Base-by-base conservation (phyloP, 1,140 invertebrate genomes). In the Eurytemora carolleeae region DNA sequence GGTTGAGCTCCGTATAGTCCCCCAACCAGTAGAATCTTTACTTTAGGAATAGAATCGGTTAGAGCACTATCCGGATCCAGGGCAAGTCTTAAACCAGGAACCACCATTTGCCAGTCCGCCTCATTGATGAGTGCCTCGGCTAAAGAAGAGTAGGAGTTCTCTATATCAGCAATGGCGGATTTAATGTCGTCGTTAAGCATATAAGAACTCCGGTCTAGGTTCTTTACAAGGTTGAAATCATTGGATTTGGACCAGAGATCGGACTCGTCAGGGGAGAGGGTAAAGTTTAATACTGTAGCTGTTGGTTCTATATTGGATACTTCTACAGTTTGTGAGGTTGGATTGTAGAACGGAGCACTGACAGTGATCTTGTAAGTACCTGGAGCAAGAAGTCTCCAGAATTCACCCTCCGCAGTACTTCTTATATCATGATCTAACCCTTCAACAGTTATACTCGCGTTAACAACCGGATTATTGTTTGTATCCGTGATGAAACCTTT, bases 341-440 rank as follows among this genome's bases (percentile, higher is more conserved):
- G 31, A 53, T 44, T 69, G 68, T 67, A 82, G 75, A 82, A 83
- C 52, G 74, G 68, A 20, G 81, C 83, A 58, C 75, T 75, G 0
- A 81, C 84, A 2, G 82, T 88, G 22, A 98, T 71, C 64, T 82
- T 83, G 69, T 98, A 96, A 12, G 18, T 25, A 19, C 72, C 78
- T 0, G 94, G 92, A 7, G 81, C 68, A 0, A 98, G 71, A 20
- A 98, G 71, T 65, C 93, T 76, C 85, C 87, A 98, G 72, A 89
- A 98, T 74, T 98, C 94, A 0, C 95, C 95, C 64, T 78, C 74
- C 19, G 69, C 67, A 0, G 82, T 80, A 0, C 84, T 77, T 17
- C 74, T 79, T 0, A 89, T 79, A 18, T 74, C 70, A 68, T 92
- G 88, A 24, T 80, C 73, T 83, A 81, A 0, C 80, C 83, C 65